phyloP scores from a whole-genome alignment of 2,797 vertebrate species.

The Falco berigora region DNA sequence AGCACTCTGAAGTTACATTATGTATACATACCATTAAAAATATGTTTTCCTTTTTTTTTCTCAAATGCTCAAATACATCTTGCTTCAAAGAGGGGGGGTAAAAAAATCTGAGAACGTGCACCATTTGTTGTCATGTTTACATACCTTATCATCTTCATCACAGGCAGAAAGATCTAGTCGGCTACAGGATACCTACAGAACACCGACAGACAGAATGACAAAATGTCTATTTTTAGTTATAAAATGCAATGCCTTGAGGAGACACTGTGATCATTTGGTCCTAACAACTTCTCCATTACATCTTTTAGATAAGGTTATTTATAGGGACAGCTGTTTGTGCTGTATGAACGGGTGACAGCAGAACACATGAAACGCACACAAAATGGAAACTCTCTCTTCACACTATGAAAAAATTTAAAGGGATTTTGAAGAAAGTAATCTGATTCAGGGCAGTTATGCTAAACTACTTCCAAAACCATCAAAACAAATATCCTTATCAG shows the following conservation, averaged over 20 bases:
- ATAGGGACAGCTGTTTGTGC: neutral
- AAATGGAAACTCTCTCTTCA: neutral
- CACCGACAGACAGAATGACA: neutral
- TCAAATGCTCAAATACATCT: neutral
- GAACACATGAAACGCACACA: neutral
- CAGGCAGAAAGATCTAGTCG: constrained; percentile 84
- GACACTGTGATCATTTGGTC: neutral
- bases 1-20: neutral
- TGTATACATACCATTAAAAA: neutral
- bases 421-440: neutral
- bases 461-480: neutral
- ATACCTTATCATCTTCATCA: constrained; percentile 86
- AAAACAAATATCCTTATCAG: neutral
- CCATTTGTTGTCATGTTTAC: neutral
- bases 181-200: constrained; percentile 84
- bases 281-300: neutral
- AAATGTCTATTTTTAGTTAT: neutral
- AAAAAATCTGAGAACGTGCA: neutral
- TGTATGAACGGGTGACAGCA: neutral
- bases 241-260: neutral
- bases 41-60: neutral
- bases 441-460: neutral
- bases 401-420: neutral
- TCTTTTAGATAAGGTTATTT: neutral
- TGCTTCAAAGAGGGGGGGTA: neutral